These are phyloP conservation scores for Copidosoma floridanum DNA, from an alignment of 1,140 invertebrate genomes.

Conservation along the genomic window DNA sequence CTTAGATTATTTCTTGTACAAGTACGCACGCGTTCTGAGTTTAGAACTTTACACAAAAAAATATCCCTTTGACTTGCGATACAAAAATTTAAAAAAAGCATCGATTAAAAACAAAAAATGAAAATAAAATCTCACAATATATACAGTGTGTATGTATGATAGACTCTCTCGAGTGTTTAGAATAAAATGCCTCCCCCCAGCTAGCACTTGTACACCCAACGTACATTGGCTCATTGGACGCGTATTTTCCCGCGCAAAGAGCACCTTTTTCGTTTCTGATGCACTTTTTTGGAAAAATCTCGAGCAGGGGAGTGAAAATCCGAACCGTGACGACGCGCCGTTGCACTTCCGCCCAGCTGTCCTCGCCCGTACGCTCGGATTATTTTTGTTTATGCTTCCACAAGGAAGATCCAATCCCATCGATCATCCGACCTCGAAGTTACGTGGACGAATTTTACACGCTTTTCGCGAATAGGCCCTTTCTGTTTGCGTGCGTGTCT, in stretches of 20 bases:
- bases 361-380: background rate
- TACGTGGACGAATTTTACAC: background rate
- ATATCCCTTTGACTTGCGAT: too few species aligned
- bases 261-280: too few species aligned
- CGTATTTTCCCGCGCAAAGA: conserved; percentile 22
- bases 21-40: too few species aligned
- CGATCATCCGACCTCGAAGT: conserved; percentile 11
- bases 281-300: too few species aligned
- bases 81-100: too few species aligned
- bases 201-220: conserved; percentile 33
- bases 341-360: conserved; percentile 44
- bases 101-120: too few species aligned
- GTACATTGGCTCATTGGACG: conserved; percentile 34
- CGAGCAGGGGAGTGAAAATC: background rate
- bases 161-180: too few species aligned
- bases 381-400: background rate
- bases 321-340: conserved; percentile 22
- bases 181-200: too few species aligned
- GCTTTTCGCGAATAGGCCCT: conserved; percentile 15
- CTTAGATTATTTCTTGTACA: too few species aligned
- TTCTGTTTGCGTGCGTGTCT: background rate
- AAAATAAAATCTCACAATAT: conserved; percentile 27
- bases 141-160: too few species aligned
- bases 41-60: too few species aligned
- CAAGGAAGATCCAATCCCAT: too few species aligned